phyloP scores from a whole-genome alignment of 2,797 vertebrate genomes.

The Peromyscus eremicus region DNA sequence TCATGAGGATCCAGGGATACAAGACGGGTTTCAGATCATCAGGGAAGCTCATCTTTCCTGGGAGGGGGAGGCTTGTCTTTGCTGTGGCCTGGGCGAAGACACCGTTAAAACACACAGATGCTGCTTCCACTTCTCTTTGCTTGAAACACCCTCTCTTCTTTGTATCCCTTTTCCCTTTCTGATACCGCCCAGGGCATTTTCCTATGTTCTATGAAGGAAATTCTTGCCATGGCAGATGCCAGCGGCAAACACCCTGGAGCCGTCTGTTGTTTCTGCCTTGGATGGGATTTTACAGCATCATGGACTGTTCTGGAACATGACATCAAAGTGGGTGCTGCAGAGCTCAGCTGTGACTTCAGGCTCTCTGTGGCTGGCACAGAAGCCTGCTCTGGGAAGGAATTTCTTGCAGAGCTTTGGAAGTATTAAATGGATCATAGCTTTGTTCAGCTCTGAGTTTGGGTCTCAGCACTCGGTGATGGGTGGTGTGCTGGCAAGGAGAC shows the following conservation, averaged over 20 bases:
- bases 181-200: conserved; percentile 77
- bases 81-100: conserved; percentile 72
- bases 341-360: not conserved
- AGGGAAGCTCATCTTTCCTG: conserved; percentile 75
- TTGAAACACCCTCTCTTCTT: not conserved
- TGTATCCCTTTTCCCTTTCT: conserved; percentile 34
- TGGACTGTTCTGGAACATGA: conserved; percentile 30
- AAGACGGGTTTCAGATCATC: conserved; percentile 83
- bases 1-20: conserved; percentile 75
- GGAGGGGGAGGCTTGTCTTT: conserved; percentile 77
- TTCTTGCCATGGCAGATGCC: conserved; percentile 64
- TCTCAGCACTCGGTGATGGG: not conserved
- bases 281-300: conserved; percentile 69
- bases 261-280: conserved; percentile 58
- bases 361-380: conserved; percentile 46
- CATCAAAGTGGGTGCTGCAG: conserved; percentile 46
- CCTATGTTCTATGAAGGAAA: conserved; percentile 78
- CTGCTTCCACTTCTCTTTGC: conserved; percentile 73
- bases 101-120: conserved; percentile 81
- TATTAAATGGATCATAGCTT: not conserved
- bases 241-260: not conserved
- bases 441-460: not conserved
- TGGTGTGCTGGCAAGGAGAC: not conserved
- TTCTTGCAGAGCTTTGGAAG: not conserved
- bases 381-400: not conserved